phyloP scores from a whole-genome alignment of 2,113 vertebrate genomes.

The Paramormyrops kingsleyae region DNA sequence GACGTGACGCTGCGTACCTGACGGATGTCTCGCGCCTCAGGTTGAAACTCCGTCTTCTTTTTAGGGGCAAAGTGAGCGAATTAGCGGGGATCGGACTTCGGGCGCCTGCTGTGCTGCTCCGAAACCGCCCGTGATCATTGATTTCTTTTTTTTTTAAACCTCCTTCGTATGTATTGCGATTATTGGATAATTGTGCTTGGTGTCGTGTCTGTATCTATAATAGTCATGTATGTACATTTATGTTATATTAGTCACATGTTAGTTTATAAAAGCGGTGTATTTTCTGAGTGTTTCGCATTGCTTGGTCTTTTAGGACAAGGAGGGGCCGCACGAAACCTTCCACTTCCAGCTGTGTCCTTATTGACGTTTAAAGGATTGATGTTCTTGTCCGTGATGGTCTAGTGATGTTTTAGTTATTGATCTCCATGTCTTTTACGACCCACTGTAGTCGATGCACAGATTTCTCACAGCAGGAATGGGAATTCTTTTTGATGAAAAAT shows the following conservation, averaged over 20 bases:
- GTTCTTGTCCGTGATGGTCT: slow-evolving; percentile 42
- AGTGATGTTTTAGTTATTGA: slow-evolving; percentile 46
- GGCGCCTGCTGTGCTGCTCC: background rate
- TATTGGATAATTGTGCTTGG: background rate
- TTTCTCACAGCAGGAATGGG: slow-evolving; percentile 29
- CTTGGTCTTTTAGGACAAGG: background rate
- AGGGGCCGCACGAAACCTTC: background rate
- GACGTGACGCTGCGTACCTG: background rate
- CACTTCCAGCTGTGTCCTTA: slow-evolving; percentile 35
- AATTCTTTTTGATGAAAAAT: slow-evolving; percentile 38
- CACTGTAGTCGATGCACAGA: background rate
- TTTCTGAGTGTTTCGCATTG: background rate
- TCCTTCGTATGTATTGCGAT: background rate
- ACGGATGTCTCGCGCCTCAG: background rate
- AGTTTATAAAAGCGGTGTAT: background rate
- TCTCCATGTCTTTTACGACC: slow-evolving; percentile 23
- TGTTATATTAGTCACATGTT: background rate
- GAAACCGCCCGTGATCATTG: background rate
- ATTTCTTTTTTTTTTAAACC: background rate
- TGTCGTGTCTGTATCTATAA: background rate
- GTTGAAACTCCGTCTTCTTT: background rate
- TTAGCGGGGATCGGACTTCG: background rate
- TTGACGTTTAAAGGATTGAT: slow-evolving; percentile 52
- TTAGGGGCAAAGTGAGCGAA: background rate
- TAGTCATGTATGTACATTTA: background rate